Evolutionary conservation across 2,113 vertebrate species (phyloP), one percentile per base, ranked within the genome.

Genomic region (Coregonus clupeaformis): DNA sequence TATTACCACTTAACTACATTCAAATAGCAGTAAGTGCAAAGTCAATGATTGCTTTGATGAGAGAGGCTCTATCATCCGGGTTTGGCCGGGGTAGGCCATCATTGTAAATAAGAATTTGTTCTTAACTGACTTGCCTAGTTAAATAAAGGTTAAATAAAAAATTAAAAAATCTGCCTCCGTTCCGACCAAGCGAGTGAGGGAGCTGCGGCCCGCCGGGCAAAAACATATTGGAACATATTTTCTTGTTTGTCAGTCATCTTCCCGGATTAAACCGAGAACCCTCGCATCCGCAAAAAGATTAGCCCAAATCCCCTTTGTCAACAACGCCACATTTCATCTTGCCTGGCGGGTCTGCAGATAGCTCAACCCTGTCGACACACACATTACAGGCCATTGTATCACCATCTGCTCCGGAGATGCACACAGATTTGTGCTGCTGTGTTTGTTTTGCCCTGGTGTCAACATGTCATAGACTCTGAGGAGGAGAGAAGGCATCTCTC

Each of bases 1-100:
- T 77, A 79, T 77, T 72, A 75, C 74, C 75, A 30, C 67, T 76
- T 85, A 83, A 83, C 79, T 83, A 77, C 49, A 81, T 78, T 60
- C 70, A 81, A 81, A 75, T 72, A 72, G 72, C 57, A 71, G 62
- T 25, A 68, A 72, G 59, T 47, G 75, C 69, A 64, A 77, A 76
- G 75, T 72, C 74, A 81, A 76, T 81, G 62, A 83, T 77, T 71
- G 80, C 74, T 45, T 69, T 71, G 75, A 79, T 79, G 76, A 71
- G 66, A 83, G 60, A 57, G 36, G 70, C 73, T 68, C 66, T 69
- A 74, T 77, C n/a, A n/a, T n/a, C n/a, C n/a, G n/a, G n/a, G n/a
- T n/a, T n/a, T n/a, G n/a, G n/a, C n/a, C n/a, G n/a, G n/a, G n/a
- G n/a, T n/a, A n/a, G n/a, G n/a, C n/a, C n/a, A n/a, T n/a, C n/a